phyloP scores from a whole-genome alignment of 1,140 invertebrate species.

The Zaprionus africanus region DNA sequence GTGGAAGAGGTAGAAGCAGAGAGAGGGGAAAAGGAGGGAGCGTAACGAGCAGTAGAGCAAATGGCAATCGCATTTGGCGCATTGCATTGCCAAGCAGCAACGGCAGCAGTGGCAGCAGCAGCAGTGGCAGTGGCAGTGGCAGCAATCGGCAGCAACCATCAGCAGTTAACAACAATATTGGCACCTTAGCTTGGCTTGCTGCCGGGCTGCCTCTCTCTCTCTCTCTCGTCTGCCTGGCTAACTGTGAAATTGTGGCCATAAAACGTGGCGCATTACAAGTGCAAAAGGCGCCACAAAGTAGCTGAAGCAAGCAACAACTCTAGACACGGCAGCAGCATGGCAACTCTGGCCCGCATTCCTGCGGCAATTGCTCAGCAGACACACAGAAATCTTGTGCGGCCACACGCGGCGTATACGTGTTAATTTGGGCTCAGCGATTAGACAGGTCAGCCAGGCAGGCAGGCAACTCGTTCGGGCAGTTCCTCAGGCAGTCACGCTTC shows the following conservation, averaged over 20 bases:
- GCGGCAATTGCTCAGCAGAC: constrained; percentile 55
- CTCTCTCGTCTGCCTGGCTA: constrained; percentile 57
- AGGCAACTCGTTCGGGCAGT: constrained; percentile 13
- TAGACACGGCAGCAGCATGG: neutral
- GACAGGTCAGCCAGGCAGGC: constrained; percentile 36
- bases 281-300: constrained; percentile 55
- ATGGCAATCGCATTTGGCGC: constrained; percentile 79
- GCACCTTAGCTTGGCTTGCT: constrained; percentile 62
- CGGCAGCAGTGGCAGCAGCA: constrained; percentile 23
- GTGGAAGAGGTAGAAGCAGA: constrained; percentile 49
- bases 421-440: constrained; percentile 75
- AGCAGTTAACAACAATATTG: constrained; percentile 82
- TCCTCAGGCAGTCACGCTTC: constrained; percentile 1
- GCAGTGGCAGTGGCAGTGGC: constrained; percentile 14
- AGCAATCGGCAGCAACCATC: constrained; percentile 68
- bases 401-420: constrained; percentile 78
- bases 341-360: constrained; percentile 1
- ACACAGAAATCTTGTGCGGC: constrained; percentile 68
- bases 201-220: constrained; percentile 5
- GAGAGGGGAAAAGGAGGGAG: neutral
- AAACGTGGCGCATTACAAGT: constrained; percentile 71
- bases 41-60: constrained; percentile 61
- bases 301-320: constrained; percentile 28
- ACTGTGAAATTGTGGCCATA: constrained; percentile 80
- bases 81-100: constrained; percentile 61